A percentile compares a stretch with the other conserved stretches of the same genome.
These are phyloP conservation scores for Lasiurus cinereus DNA, from an alignment of 2,113 vertebrate species.

Conservation along the genomic window DNA sequence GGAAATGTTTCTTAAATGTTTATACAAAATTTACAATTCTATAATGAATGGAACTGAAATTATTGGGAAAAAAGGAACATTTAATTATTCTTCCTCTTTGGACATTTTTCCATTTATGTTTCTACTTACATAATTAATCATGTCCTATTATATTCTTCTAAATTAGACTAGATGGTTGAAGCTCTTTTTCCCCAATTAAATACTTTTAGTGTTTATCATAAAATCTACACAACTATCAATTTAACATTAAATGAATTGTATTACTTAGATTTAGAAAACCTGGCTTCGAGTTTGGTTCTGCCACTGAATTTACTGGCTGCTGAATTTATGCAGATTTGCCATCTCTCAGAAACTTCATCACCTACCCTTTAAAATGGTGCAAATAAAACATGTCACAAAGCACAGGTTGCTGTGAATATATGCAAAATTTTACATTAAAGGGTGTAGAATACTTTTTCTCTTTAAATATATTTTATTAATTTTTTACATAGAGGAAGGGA, in stretches of 20 bases:
- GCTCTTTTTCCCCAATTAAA: neutral
- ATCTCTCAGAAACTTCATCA: neutral
- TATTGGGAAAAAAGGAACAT: neutral
- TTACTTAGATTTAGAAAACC: neutral
- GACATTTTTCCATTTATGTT: slow-evolving; percentile 39
- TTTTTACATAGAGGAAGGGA: too few relatives aligned
- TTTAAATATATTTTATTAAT: too few relatives aligned
- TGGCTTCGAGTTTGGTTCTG: neutral
- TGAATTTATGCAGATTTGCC: neutral
- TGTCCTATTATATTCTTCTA: neutral
- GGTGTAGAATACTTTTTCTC: too few relatives aligned
- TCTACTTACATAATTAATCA: slow-evolving; percentile 56
- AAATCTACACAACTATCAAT: neutral
- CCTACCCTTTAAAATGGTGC: neutral
- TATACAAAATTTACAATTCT: slow-evolving; percentile 6
- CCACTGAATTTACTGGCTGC: neutral
- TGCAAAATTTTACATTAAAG: neutral
- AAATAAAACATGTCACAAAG: neutral
- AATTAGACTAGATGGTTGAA: neutral
- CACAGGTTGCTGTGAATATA: neutral
- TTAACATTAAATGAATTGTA: slow-evolving; percentile 9
- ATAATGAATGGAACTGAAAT: slow-evolving; percentile 8
- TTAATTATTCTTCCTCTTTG: slow-evolving; percentile 37
- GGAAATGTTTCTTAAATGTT: slow-evolving; percentile 35
- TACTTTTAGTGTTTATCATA: neutral